Evolutionary conservation across 1,140 invertebrate species (phyloP).

Genomic region (Orussus abietinus): DNA sequence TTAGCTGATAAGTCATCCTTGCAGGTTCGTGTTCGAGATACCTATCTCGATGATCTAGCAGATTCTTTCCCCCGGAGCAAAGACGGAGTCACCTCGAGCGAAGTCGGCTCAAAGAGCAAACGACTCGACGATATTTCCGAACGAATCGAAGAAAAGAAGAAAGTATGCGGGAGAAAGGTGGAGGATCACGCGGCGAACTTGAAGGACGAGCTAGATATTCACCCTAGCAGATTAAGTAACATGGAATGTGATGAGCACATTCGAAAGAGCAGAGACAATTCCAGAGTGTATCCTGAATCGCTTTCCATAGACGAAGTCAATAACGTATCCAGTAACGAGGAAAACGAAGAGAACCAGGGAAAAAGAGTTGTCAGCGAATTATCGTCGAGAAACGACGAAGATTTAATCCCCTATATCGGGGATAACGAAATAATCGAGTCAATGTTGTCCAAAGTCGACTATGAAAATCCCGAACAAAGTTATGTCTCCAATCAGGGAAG

Average conservation of each 20-base stretch:
- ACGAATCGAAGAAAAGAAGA: too few species aligned
- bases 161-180: too few species aligned
- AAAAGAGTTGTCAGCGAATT: not conserved
- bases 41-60: constrained; percentile 4
- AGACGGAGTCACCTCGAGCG: not conserved
- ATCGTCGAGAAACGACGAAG: not conserved
- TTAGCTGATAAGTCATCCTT: not conserved
- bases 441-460: not conserved
- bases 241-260: not conserved
- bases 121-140: too few species aligned
- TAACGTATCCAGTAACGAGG: too few species aligned
- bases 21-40: not conserved
- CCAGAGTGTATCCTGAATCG: not conserved
- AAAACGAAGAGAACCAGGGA: not conserved
- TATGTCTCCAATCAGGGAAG: too few species aligned
- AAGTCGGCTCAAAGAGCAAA: too few species aligned
- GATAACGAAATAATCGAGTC: constrained; percentile 1
- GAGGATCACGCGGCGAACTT: too few species aligned
- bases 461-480: too few species aligned
- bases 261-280: not conserved
- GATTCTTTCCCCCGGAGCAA: not conserved
- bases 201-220: too few species aligned
- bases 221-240: too few species aligned
- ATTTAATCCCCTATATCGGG: not conserved
- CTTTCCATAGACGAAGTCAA: too few species aligned